Percentiles rank a stretch among this genome's conserved stretches.
Conservation (phyloP, 2,797 vertebrate species). For the Muscicapa striata region DNA sequence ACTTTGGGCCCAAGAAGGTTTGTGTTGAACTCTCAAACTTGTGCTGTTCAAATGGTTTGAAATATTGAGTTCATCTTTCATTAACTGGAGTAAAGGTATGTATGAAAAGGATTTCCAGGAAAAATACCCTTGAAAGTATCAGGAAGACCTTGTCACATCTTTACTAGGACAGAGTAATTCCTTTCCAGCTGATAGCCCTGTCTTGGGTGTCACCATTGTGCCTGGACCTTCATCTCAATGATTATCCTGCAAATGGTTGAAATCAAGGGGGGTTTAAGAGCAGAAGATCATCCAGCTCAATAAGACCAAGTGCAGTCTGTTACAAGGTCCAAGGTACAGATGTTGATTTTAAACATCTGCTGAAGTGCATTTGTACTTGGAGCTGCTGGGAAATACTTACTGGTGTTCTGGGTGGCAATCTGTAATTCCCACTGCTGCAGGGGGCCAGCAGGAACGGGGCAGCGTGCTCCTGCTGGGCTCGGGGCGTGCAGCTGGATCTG, state of each 20-base stretch:
- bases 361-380: background rate
- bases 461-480: background rate
- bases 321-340: background rate
- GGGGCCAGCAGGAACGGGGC: background rate
- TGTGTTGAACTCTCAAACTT: background rate
- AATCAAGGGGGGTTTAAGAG: background rate
- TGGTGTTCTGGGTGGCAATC: background rate
- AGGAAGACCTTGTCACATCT: background rate
- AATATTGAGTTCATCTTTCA: constrained; percentile 2
- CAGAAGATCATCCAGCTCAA: background rate
- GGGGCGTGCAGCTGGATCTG: background rate
- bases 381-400: background rate
- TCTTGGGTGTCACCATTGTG: background rate
- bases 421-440: background rate
- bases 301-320: background rate
- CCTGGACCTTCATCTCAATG: background rate
- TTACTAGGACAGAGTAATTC: background rate
- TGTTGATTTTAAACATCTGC: constrained; percentile 38
- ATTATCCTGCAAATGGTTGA: background rate
- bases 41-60: background rate
- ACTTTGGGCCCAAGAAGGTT: background rate
- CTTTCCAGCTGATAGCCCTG: background rate
- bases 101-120: background rate
- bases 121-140: background rate
- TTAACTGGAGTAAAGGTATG: background rate